phyloP scores from a whole-genome alignment of 2,113 vertebrate species.

The Arizona elegans region DNA sequence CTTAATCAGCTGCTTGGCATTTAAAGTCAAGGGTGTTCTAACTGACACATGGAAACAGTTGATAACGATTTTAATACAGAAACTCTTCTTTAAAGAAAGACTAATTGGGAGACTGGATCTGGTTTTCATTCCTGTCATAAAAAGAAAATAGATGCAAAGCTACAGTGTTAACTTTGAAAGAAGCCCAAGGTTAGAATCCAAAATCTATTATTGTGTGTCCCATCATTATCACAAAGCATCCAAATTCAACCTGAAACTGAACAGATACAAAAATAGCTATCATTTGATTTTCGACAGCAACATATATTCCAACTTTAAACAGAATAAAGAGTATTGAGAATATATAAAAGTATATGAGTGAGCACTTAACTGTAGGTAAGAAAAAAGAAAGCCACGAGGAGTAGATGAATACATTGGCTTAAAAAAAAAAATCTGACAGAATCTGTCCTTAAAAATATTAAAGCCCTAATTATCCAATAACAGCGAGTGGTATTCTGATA shows the following conservation, averaged over 20 bases:
- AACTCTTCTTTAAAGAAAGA: slow-evolving; percentile 13
- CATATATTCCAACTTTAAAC: neutral
- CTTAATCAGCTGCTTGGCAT: slow-evolving; percentile 32
- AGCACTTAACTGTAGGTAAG: slow-evolving; percentile 5
- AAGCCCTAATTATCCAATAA: neutral
- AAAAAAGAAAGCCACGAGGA: slow-evolving; percentile 9
- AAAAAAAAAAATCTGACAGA: neutral
- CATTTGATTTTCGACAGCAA: neutral
- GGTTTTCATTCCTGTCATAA: slow-evolving; percentile 29
- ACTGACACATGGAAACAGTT: slow-evolving; percentile 24
- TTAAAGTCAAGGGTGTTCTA: slow-evolving; percentile 28
- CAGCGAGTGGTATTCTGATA: neutral
- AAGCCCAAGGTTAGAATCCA: neutral
- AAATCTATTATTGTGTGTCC: neutral
- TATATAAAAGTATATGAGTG: neutral
- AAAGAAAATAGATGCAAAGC: neutral
- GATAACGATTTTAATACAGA: slow-evolving; percentile 7
- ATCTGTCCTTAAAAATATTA: neutral
- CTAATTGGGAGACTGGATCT: neutral
- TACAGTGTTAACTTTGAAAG: neutral
- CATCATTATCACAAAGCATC: neutral
- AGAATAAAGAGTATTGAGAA: neutral
- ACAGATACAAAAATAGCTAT: neutral
- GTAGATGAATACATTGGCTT: neutral
- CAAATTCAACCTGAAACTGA: slow-evolving; percentile 22